phyloP scores from a whole-genome alignment of 2,888 invertebrate species.

The Phyllotreta striolata region DNA sequence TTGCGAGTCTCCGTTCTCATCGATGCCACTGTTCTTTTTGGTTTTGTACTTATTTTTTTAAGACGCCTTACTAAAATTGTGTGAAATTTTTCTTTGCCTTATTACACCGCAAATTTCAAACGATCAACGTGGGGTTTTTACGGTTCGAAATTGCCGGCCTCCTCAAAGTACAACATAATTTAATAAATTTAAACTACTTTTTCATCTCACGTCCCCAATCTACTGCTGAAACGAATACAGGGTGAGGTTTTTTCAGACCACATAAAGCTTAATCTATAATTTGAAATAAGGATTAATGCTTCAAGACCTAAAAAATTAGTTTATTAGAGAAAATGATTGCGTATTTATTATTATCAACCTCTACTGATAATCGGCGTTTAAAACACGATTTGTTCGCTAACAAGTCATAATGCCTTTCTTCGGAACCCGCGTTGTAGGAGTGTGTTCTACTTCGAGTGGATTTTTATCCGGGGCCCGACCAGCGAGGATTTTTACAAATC shows the following conservation, averaged over 20 bases:
- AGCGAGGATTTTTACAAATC: slow-evolving; percentile 44
- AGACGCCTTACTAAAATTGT: slow-evolving; percentile 52
- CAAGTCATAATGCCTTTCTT: slow-evolving; percentile 26
- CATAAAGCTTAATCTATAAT: too few species aligned
- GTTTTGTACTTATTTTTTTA: slow-evolving; percentile 47
- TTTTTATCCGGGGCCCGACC: slow-evolving; percentile 47
- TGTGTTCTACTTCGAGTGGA: slow-evolving; percentile 48
- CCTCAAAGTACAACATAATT: slow-evolving; percentile 10
- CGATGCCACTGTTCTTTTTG: slow-evolving; percentile 51
- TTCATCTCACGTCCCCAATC: too few species aligned
- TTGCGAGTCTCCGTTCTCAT: slow-evolving; percentile 52
- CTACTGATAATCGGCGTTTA: too few species aligned
- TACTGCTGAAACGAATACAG: too few species aligned
- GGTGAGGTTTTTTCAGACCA: too few species aligned
- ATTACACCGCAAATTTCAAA: slow-evolving; percentile 37
- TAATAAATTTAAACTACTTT: neutral
- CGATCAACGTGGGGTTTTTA: slow-evolving; percentile 30
- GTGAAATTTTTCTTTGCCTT: slow-evolving; percentile 53
- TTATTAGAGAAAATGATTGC: too few species aligned
- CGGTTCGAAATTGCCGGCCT: slow-evolving; percentile 15
- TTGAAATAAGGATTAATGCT: too few species aligned
- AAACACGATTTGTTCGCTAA: too few species aligned
- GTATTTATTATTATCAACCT: too few species aligned
- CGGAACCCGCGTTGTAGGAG: slow-evolving; percentile 46
- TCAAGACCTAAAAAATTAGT: too few species aligned